Percentiles rank a stretch among this genome's conserved stretches.
These are phyloP conservation scores for Melanophora roralis DNA, from an alignment of 2,888 invertebrate species.

Conservation along the genomic window DNA sequence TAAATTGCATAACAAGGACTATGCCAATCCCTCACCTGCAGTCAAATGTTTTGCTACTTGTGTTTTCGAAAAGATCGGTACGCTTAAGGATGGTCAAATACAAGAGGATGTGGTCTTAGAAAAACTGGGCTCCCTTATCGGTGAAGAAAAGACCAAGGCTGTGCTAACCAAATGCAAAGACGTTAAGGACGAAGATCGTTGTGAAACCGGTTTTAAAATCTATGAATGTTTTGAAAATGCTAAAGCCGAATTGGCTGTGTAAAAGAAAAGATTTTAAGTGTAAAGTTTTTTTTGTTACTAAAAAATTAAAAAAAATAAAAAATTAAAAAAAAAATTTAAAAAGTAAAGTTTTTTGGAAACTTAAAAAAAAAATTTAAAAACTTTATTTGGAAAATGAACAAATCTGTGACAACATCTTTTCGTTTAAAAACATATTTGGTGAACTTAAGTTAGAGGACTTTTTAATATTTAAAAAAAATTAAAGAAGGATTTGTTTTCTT, in stretches of 20 bases:
- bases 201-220: conserved; percentile 67
- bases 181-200: conserved; percentile 67
- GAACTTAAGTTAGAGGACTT: too few relatives aligned
- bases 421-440: too few relatives aligned
- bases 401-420: too few relatives aligned
- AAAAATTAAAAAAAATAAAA: too few relatives aligned
- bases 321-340: too few relatives aligned
- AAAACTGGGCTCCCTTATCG: conserved; percentile 65
- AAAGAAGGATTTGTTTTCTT: too few relatives aligned
- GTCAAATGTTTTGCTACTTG: conserved; percentile 73
- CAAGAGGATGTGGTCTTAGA: conserved; percentile 63
- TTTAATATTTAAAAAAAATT: too few relatives aligned
- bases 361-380: too few relatives aligned
- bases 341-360: too few relatives aligned
- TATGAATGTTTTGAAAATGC: neutral
- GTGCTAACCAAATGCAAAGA: conserved; percentile 65
- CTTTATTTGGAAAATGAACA: too few relatives aligned
- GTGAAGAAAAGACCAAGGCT: conserved; percentile 64
- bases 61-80: conserved; percentile 71
- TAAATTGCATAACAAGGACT: conserved; percentile 67
- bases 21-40: conserved; percentile 63
- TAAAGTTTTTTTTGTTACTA: too few relatives aligned
- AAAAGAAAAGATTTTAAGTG: neutral
- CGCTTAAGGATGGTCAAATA: conserved; percentile 68
- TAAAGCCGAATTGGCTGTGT: conserved; percentile 47